Evolutionary conservation across 2,113 vertebrate genomes (phyloP).

Genomic region (Semicossyphus pulcher): DNA sequence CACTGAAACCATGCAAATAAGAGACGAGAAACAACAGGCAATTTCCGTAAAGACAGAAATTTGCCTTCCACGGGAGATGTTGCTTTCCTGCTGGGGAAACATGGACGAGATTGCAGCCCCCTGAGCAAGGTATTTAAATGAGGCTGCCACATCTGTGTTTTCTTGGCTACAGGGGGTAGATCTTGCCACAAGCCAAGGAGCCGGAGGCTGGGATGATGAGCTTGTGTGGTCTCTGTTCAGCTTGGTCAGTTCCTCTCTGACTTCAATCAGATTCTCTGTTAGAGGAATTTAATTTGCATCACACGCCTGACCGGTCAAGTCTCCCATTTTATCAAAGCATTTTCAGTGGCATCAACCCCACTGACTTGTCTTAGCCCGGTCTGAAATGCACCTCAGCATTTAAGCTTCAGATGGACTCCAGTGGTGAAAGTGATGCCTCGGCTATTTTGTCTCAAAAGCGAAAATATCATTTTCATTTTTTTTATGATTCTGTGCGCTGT

Average conservation of each 20-base stretch:
- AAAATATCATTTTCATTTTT: slow-evolving; percentile 72
- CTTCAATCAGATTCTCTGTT: slow-evolving; percentile 75
- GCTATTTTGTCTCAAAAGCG: slow-evolving; percentile 67
- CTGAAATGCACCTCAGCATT: slow-evolving; percentile 58
- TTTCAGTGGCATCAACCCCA: slow-evolving; percentile 57
- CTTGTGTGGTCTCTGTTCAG: slow-evolving; percentile 74
- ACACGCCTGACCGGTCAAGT: slow-evolving; percentile 63
- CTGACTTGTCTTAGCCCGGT: slow-evolving; percentile 46
- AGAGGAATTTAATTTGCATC: slow-evolving; percentile 81
- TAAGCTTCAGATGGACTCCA: slow-evolving; percentile 54
- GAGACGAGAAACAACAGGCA: slow-evolving; percentile 44
- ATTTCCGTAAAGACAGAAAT: slow-evolving; percentile 50
- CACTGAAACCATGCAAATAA: slow-evolving; percentile 42
- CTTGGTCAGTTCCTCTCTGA: slow-evolving; percentile 67
- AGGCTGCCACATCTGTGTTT: slow-evolving; percentile 64
- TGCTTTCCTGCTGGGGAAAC: slow-evolving; percentile 47
- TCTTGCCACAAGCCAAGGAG: slow-evolving; percentile 52
- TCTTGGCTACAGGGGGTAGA: slow-evolving; percentile 48
- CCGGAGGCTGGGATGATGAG: slow-evolving; percentile 62
- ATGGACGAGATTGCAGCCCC: slow-evolving; percentile 28
- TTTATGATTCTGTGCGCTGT: slow-evolving; percentile 44
- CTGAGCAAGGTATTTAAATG: slow-evolving; percentile 69
- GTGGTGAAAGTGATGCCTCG: slow-evolving; percentile 40
- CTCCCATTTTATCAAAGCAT: slow-evolving; percentile 68
- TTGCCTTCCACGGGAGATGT: slow-evolving; percentile 40